A percentile compares a stretch with the other conserved stretches of the same genome.
Conservation (phyloP, 2,888 invertebrate genomes). For the Drosophila infuscata region DNA sequence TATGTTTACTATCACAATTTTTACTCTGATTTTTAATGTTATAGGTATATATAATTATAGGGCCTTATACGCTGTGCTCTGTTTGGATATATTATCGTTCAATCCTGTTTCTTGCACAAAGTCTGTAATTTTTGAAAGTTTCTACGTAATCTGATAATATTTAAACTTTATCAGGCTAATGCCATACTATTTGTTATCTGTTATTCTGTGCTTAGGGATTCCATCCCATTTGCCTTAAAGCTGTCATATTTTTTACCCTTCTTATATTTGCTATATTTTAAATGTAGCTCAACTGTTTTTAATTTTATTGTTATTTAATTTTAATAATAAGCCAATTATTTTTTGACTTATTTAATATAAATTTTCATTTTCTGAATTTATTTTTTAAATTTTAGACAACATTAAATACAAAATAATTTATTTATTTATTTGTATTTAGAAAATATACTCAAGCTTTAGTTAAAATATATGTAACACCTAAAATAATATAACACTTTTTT, state of each 20-base stretch:
- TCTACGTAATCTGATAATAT: neutral
- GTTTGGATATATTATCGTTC: neutral
- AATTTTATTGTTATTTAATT: neutral
- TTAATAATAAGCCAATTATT: neutral
- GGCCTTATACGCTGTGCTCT: neutral
- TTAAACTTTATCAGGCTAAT: neutral
- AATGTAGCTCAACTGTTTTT: neutral
- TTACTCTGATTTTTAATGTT: neutral
- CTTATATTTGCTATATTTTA: neutral
- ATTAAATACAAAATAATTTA: neutral
- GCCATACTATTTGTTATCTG: neutral
- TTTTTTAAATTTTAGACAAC: neutral
- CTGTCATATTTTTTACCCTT: neutral
- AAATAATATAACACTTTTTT: neutral
- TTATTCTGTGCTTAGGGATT: neutral
- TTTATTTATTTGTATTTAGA: neutral
- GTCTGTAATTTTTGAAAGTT: neutral
- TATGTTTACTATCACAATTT: neutral
- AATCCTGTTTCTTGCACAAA: neutral
- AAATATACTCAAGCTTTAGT: neutral
- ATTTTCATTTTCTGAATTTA: neutral
- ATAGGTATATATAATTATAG: neutral
- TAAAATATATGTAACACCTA: neutral
- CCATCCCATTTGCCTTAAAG: neutral
- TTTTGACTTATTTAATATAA: neutral